Base-by-base conservation (phyloP, 1,140 invertebrate genomes). In the Atta colombica region DNA sequence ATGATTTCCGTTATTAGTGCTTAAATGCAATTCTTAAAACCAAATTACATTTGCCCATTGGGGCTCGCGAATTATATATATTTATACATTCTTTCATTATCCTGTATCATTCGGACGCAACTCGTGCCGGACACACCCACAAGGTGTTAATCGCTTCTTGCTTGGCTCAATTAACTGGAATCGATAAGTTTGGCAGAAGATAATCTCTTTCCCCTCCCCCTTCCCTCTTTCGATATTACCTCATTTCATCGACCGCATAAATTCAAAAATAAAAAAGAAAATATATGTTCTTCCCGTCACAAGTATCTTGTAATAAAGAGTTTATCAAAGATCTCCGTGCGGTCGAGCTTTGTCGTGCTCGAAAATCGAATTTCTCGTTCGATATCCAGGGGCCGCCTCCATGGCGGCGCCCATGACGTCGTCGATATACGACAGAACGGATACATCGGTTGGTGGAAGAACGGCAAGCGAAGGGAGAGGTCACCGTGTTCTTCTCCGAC, bases 121-220 rank as follows among this genome's bases (percentile, higher is more conserved):
- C 16, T 60, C 16, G 10, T 31, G 3, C 6, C 35, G 68, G 18
- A 61, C 66, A 74, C 69, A 72, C 68, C 25, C 68, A 74, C 53
- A 39, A 82, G 53, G 80, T 82, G 68, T 74, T 82, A 82, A 82
- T 25, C 55, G 68, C 28, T 61, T 16, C 68, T 82, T 82, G 53
- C 80, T 53, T 25, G 66, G 21, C 10, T 55, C 53, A 82, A 82
- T 82, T 82, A 82, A 82, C 53, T 53, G 80, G 53, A 18, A 74
- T 82, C 80, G 80, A 82, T 82, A 82, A 82, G 80, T 82, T 82
- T 39, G 35, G 80, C 68, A 69, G 45, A 74, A 82, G 35, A 61
- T 72, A 61, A 45, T 45, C 39, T 45, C 39, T 10, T 45, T 45
- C 39, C 21, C 49, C 39, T 31, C 5, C 7, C 1, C 18, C 16